Conservation (phyloP, 1,140 invertebrate species). For the Whitmania pigra region DNA sequence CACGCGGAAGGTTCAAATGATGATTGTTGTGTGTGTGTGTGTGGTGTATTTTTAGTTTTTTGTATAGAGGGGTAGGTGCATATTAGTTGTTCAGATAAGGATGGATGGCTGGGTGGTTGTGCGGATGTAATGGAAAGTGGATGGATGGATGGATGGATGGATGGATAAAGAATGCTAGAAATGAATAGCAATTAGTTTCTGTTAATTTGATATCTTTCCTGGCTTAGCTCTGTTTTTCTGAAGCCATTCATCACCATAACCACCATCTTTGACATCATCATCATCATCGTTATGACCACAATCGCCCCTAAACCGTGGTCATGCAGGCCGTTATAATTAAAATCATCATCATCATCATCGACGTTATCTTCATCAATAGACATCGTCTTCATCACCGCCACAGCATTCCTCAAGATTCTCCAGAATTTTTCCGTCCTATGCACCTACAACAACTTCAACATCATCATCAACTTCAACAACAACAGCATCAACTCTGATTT, state of each 20-base stretch:
- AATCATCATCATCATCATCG: background rate
- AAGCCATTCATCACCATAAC: too few relatives aligned
- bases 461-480: too few relatives aligned
- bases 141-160: background rate
- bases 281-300: too few relatives aligned
- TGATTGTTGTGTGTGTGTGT: background rate
- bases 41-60: background rate
- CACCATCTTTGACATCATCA: too few relatives aligned
- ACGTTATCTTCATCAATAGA: background rate
- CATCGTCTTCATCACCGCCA: background rate
- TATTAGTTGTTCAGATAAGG: constrained; percentile 9
- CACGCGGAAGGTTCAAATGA: background rate
- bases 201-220: too few relatives aligned
- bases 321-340: background rate
- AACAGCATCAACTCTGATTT: too few relatives aligned
- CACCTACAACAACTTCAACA: too few relatives aligned
- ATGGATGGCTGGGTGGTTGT: background rate
- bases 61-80: background rate
- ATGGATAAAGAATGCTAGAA: background rate
- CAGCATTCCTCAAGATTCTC: background rate
- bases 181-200: too few relatives aligned
- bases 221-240: too few relatives aligned
- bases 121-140: too few relatives aligned
- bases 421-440: too few relatives aligned
- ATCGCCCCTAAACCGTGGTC: too few relatives aligned